Conservation (phyloP, 2,797 vertebrate genomes). For the Kryptolebias ocellatus region DNA sequence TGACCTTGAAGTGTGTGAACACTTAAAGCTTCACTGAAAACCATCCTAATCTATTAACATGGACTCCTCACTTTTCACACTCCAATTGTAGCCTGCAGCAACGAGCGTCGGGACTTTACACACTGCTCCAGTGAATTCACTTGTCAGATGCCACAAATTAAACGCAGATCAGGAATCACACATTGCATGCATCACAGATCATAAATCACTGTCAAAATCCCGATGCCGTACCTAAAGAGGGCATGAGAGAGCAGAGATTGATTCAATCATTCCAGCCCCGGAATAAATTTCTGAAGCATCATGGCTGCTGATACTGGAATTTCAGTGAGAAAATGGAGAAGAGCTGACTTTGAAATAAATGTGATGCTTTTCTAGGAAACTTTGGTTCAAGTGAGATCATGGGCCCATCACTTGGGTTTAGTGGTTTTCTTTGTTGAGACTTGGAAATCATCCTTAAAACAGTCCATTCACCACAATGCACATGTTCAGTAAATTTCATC, state of each 20-base stretch:
- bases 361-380: constrained; percentile 78
- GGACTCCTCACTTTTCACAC: constrained; percentile 2
- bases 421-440: constrained; percentile 67
- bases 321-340: constrained; percentile 61
- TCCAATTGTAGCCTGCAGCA: constrained; percentile 16
- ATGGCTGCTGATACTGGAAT: constrained; percentile 70
- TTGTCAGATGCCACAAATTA: constrained; percentile 23
- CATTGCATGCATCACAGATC: constrained; percentile 41
- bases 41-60: constrained; percentile 12
- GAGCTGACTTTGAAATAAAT: constrained; percentile 65
- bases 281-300: constrained; percentile 65
- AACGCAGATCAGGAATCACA: constrained; percentile 38
- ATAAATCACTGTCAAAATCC: constrained; percentile 60
- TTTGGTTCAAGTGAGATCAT: constrained; percentile 82
- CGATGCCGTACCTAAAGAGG: constrained; percentile 41
- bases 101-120: constrained; percentile 14
- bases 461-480: constrained; percentile 28
- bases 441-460: constrained; percentile 54
- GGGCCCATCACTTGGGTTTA: constrained; percentile 74
- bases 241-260: constrained; percentile 48
- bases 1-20: constrained; percentile 17
- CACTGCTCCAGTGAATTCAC: constrained; percentile 10
- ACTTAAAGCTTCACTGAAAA: constrained; percentile 36
- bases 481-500: constrained; percentile 37
- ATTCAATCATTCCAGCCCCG: constrained; percentile 40